A percentile compares a stretch with the other conserved stretches of the same genome.
Evolutionary conservation across 1,140 invertebrate genomes (phyloP).

Genomic region (Cephus cinctus): DNA sequence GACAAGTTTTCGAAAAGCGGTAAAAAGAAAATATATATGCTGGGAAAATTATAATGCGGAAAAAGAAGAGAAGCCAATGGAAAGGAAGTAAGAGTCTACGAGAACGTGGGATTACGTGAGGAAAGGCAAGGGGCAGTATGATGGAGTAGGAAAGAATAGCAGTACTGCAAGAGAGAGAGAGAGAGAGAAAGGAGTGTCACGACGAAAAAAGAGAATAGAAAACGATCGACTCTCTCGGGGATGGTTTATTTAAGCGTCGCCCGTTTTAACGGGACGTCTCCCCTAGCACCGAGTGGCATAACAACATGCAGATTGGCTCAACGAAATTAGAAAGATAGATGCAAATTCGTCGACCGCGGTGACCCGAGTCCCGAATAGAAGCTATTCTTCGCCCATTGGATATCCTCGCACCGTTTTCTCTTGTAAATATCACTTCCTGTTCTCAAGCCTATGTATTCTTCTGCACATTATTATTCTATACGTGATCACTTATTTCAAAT

Average conservation of each 20-base stretch:
- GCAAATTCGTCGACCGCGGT: slow-evolving; percentile 36
- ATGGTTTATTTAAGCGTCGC: slow-evolving; percentile 37
- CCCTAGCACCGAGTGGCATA: slow-evolving; percentile 28
- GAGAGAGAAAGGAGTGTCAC: too few relatives aligned
- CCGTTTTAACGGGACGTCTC: slow-evolving; percentile 34
- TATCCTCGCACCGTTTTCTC: not conserved
- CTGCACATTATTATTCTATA: not conserved
- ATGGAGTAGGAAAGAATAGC: too few relatives aligned
- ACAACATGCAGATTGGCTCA: slow-evolving; percentile 42
- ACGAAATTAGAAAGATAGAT: slow-evolving; percentile 48
- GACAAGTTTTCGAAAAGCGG: too few relatives aligned
- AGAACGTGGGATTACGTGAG: too few relatives aligned
- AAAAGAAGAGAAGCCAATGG: too few relatives aligned
- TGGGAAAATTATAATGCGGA: too few relatives aligned
- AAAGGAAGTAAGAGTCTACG: too few relatives aligned
- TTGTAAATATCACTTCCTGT: not conserved
- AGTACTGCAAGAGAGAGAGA: too few relatives aligned
- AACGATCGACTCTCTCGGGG: slow-evolving; percentile 37
- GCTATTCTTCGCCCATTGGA: not conserved
- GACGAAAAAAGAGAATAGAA: too few relatives aligned
- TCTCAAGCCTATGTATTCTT: not conserved
- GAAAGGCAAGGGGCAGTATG: too few relatives aligned
- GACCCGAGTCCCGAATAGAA: not conserved
- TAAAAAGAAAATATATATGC: too few relatives aligned
- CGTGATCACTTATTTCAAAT: not conserved